Base-by-base conservation (phyloP, 2,113 vertebrate species). In the Leuciscus idus region DNA sequence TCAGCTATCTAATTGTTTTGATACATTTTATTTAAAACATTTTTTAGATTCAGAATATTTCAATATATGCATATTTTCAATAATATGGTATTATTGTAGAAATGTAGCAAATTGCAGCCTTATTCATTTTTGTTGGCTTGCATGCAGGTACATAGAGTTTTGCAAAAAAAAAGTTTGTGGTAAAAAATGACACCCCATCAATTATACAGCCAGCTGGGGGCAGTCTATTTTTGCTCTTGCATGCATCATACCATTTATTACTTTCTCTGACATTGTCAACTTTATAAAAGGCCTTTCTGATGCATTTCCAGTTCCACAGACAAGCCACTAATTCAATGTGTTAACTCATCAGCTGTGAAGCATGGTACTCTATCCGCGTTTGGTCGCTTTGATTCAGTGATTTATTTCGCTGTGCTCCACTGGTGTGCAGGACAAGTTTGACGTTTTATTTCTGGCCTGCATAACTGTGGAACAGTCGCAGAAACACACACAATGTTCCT, bases 401-500 rank as follows among this genome's bases (percentile, higher is more conserved):
- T 81, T 59, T 85, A 50, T 81, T 61, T 74, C 23, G 76, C 46
- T 74, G 64, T 73, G 23, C 74, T 80, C 75, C 26, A 66, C 39
- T 72, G 43, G 19, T 81, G 82, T 46, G 74, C 50, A 59, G 75
- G 57, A 59, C 57, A 88, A 78, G 59, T 86, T 76, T 86, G 61
- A 75, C 30, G 4, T 86, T 26, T 46, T 43, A 46, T 61, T 72
- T 64, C 59, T 36, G 50, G 85, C 70, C 78, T 85, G 84, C 39
- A 85, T 85, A 89, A 89, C 72, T 52, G 26, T 73, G n/a, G 28
- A 84, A n/a, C 83, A 55, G n/a, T 10, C 66, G 46, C 62, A 80
- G 15, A 43, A 57, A 15, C 30, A 4, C 77, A 61, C 21, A 61
- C 55, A 43, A 39, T 62, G 33, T 43, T 61, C 76, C 75, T 36